Conservation (phyloP, 2,797 vertebrate species). For the Apodemus agrarius region DNA sequence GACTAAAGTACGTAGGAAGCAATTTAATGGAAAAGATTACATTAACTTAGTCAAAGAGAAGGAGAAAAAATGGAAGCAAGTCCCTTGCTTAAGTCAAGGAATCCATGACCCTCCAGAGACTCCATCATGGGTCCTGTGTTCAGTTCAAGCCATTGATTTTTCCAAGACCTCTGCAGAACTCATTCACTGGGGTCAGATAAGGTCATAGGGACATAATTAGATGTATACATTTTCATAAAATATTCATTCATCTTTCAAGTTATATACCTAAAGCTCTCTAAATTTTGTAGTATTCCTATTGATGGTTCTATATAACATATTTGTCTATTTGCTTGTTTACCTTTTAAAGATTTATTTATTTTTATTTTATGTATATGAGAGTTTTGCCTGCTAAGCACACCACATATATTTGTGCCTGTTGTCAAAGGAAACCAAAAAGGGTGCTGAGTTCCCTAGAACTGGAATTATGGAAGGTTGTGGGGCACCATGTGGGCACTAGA, state of each 20-base stretch:
- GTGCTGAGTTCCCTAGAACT: too few relatives aligned
- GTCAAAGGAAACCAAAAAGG: background rate
- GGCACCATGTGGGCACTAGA: background rate
- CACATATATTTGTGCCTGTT: too few relatives aligned
- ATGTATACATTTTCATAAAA: background rate
- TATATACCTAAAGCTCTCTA: background rate
- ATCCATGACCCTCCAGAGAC: background rate
- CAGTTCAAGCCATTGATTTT: background rate
- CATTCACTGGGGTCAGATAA: background rate
- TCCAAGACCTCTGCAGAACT: background rate
- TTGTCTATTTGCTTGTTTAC: background rate
- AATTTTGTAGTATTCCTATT: conserved; percentile 4
- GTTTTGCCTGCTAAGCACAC: background rate
- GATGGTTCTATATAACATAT: background rate
- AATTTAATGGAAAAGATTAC: background rate
- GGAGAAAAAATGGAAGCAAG: background rate
- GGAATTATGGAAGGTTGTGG: too few relatives aligned
- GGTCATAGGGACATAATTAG: background rate
- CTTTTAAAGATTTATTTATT: background rate
- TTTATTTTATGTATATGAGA: background rate
- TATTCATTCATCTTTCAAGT: background rate
- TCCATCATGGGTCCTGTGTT: background rate
- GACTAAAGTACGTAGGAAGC: background rate
- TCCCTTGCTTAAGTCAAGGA: background rate
- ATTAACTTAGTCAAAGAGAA: background rate